phyloP scores from a whole-genome alignment of 2,113 vertebrate genomes.

The Pelodiscus sinensis region DNA sequence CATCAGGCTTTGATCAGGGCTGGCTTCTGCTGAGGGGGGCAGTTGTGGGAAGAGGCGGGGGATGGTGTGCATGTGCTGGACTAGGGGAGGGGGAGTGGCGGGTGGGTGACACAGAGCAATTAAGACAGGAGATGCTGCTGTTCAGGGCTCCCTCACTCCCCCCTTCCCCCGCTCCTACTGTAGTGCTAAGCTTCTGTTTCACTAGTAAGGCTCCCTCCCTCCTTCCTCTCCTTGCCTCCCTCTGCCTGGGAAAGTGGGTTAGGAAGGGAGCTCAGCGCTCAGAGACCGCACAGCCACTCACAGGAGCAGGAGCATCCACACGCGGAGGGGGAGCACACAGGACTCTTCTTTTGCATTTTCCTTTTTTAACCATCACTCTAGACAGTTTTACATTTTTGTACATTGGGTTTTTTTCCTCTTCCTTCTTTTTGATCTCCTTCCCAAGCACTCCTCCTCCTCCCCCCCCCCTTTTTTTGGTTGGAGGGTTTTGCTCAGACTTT shows the following conservation, averaged over 20 bases:
- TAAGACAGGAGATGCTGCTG: not conserved
- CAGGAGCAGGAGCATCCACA: conserved; percentile 68
- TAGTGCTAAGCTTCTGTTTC: not conserved
- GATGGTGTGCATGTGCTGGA: conserved; percentile 21
- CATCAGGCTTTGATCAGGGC: conserved; percentile 73
- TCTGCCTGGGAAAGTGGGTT: conserved; percentile 85
- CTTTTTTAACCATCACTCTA: conserved; percentile 25
- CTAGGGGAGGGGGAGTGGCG: not conserved
- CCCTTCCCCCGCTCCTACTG: not conserved
- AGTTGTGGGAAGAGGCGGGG: conserved; percentile 63
- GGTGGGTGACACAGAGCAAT: conserved; percentile 28
- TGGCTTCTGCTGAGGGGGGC: conserved; percentile 66
- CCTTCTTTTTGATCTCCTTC: not conserved
- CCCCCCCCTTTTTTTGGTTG: not conserved
- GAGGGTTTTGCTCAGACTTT: conserved; percentile 56
- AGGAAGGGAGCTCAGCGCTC: conserved; percentile 73
- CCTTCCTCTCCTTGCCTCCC: conserved; percentile 52
- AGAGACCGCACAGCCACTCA: conserved; percentile 63
- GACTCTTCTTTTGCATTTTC: conserved; percentile 2
- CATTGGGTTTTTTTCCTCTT: conserved; percentile 23
- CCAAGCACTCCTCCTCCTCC: not conserved
- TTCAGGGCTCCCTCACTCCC: not conserved
- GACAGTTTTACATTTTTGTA: conserved; percentile 34
- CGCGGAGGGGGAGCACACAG: conserved; percentile 32
- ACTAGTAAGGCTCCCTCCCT: not conserved